phyloP scores from a whole-genome alignment of 2,797 vertebrate species.

The Smutsia gigantea region DNA sequence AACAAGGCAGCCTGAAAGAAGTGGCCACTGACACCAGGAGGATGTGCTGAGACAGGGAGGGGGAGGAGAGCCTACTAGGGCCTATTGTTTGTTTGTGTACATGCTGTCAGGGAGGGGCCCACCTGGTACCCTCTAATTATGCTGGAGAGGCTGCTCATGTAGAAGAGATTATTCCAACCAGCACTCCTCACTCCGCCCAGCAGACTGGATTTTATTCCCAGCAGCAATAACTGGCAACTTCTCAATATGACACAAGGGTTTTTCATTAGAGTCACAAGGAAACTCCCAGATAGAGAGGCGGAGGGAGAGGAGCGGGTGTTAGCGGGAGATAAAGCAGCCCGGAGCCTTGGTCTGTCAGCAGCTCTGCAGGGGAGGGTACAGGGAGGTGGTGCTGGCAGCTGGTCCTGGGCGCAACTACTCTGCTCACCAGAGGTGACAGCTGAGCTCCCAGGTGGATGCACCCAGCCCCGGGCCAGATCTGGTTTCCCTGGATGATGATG shows the following conservation, averaged over 20 bases:
- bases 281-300: constrained; percentile 31
- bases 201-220: constrained; percentile 41
- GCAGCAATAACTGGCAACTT: constrained; percentile 68
- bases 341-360: not conserved
- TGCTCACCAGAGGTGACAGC: not conserved
- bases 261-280: constrained; percentile 59
- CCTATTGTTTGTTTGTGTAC: constrained; percentile 59
- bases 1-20: not conserved
- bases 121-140: constrained; percentile 40
- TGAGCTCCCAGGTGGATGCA: constrained; percentile 39
- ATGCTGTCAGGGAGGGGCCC: not conserved
- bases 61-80: not conserved
- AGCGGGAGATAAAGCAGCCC: constrained; percentile 61
- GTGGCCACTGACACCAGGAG: not conserved
- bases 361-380: not conserved
- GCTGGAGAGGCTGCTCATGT: not conserved
- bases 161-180: not conserved
- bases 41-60: not conserved
- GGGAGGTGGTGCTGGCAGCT: constrained; percentile 8
- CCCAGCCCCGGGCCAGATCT: not conserved
- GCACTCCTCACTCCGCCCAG: not conserved
- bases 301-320: constrained; percentile 54
- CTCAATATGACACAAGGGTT: constrained; percentile 46
- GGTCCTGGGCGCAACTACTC: not conserved
- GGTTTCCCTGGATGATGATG: constrained; percentile 25